Conservation (phyloP, 1,140 invertebrate species). For the Rhagoletis zephyria region DNA sequence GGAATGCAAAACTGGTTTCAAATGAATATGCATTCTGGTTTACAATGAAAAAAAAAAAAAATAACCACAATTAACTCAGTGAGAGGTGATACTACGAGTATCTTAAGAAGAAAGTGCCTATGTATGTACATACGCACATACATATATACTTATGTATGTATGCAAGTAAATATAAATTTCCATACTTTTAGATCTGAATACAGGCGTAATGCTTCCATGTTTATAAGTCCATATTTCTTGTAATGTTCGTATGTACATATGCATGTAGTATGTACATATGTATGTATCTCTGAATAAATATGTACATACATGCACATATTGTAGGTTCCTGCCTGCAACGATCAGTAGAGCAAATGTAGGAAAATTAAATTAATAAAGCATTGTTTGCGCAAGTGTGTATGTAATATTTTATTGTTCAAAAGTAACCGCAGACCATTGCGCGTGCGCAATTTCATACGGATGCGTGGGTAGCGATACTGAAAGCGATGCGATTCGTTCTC, state of each 20-base stretch:
- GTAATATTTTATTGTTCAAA: no score
- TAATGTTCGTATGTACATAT: no score
- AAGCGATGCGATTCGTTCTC: neutral
- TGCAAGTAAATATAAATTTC: neutral
- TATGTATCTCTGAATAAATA: no score
- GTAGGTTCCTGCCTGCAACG: neutral
- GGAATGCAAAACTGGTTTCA: conserved; percentile 16
- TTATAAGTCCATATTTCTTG: no score
- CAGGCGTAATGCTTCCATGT: neutral
- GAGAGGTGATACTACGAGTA: neutral
- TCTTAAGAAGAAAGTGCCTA: neutral
- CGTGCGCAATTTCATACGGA: neutral
- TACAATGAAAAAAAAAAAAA: neutral
- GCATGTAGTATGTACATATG: no score
- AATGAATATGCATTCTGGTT: conserved; percentile 6
- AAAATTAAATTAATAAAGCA: no score
- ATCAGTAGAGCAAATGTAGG: no score
- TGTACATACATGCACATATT: neutral
- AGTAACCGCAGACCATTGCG: neutral
- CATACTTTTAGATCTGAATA: neutral
- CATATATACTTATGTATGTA: neutral
- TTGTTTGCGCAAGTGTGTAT: no score
- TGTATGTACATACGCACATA: neutral
- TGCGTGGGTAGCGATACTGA: neutral
- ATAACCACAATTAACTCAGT: neutral